phyloP scores from a whole-genome alignment of 2,888 invertebrate species.

The Gortyna flavago region DNA sequence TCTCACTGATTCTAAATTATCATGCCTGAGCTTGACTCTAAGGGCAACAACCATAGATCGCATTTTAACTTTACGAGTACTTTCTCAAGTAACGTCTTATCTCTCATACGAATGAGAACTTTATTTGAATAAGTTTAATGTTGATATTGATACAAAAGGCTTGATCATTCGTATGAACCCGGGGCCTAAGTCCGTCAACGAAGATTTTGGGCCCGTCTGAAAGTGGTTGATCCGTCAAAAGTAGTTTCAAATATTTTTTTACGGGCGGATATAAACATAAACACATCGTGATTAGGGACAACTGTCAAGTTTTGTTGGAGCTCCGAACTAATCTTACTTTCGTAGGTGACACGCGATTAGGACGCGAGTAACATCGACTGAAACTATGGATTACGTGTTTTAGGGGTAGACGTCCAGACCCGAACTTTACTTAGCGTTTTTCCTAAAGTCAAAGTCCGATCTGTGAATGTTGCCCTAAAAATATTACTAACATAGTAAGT shows the following conservation, averaged over 20 bases:
- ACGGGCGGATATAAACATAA: too few relatives aligned
- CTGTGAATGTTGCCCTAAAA: background rate
- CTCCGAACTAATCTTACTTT: background rate
- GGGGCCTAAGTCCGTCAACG: too few relatives aligned
- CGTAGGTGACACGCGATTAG: background rate
- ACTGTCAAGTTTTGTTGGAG: too few relatives aligned
- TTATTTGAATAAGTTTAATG: background rate
- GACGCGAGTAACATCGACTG: too few relatives aligned
- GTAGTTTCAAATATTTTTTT: too few relatives aligned
- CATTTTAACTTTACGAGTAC: background rate
- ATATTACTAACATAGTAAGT: background rate
- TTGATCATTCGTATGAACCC: background rate
- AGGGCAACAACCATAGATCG: background rate
- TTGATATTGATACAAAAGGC: background rate
- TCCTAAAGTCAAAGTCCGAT: background rate
- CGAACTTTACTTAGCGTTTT: background rate
- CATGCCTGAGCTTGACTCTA: background rate
- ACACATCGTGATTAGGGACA: too few relatives aligned
- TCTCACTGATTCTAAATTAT: background rate
- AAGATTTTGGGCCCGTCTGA: too few relatives aligned
- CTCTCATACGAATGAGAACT: background rate
- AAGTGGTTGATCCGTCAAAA: too few relatives aligned
- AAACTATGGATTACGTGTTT: background rate
- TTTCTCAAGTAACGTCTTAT: background rate
- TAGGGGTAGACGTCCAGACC: background rate